Evolutionary conservation across 1,140 invertebrate genomes (phyloP), one percentile per base, ranked within the genome.

Genomic region (Drosophila bocqueti): DNA sequence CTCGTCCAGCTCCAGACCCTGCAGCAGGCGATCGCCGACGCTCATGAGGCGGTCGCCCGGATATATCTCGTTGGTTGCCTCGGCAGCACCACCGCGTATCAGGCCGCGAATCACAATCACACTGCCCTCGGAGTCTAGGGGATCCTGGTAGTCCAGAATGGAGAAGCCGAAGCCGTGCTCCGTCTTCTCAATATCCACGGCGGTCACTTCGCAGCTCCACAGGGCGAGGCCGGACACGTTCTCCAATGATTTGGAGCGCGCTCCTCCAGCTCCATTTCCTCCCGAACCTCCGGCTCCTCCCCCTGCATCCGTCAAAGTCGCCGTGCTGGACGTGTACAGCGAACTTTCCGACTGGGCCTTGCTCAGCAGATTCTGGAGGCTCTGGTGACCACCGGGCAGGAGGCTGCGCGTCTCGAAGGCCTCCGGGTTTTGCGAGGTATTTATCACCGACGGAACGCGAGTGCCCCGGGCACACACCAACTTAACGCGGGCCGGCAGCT

Each of bases 31-130:
- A 71, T 97, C 96, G 93, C 98, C 98, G 24, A 99, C 97, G 77
- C 96, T 97, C 72, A 99, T 95, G 9, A 99, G 95, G 49, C 98
- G 93, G 93, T 99, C 98, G 26, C 98, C 98, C 4, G 98, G 98
- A 69, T 98, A 97, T 47, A 99, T 95, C 47, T 97, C 95, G 50
- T 98, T 97, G 93, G 98, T 96, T 84, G 96, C 95, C 93, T 98
- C 96, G 34, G 98, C 97, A 31, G 97, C 96, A 57, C 98, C 97
- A 71, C 97, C 97, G 29, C 98, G 98, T 29, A 99, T 98, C 47
- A 99, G 94, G 91, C 97, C 98, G 66, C 98, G 94, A 64, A 99
- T 97, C 34, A 99, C 98, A 92, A 99, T 99, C 34, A 99, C 97
- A 59, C 97, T 98, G 73, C 97, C 96, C 75, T 96, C 95, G 8